Evolutionary conservation across 2,888 invertebrate genomes (phyloP).

Genomic region (Periphyllus acericola): DNA sequence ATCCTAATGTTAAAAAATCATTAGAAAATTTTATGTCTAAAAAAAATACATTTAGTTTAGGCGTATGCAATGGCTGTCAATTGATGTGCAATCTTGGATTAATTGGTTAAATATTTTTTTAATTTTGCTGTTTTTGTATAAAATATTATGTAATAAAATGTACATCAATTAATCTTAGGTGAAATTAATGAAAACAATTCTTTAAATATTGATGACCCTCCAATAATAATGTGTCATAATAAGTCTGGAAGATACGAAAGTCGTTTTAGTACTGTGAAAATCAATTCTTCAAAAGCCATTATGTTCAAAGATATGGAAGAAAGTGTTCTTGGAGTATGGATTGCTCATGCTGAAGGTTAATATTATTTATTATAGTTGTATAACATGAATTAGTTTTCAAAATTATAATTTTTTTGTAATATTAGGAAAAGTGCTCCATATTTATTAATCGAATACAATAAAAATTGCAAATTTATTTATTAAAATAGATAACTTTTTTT

Average conservation of each 20-base stretch:
- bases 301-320: constrained; percentile 92
- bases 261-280: constrained; percentile 78
- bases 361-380: constrained; percentile 63
- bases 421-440: too few species aligned
- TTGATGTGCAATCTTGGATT: constrained; percentile 78
- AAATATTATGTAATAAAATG: not conserved
- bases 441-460: too few species aligned
- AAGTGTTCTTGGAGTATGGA: constrained; percentile 93
- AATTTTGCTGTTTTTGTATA: not conserved
- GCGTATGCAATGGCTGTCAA: constrained; percentile 99
- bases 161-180: constrained; percentile 17
- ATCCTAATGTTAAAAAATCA: constrained; percentile 78
- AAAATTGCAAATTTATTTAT: too few species aligned
- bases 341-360: constrained; percentile 94
- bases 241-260: constrained; percentile 88
- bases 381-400: not conserved
- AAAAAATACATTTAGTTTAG: constrained; percentile 90
- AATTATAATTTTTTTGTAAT: too few species aligned
- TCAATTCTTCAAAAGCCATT: constrained; percentile 78
- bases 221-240: constrained; percentile 84
- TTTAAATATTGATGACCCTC: constrained; percentile 67
- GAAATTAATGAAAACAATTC: constrained; percentile 46
- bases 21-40: constrained; percentile 81
- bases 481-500: too few species aligned
- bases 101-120: constrained; percentile 71